Evolutionary conservation across 2,888 invertebrate genomes (phyloP).

Genomic region (Abrostola tripartita): DNA sequence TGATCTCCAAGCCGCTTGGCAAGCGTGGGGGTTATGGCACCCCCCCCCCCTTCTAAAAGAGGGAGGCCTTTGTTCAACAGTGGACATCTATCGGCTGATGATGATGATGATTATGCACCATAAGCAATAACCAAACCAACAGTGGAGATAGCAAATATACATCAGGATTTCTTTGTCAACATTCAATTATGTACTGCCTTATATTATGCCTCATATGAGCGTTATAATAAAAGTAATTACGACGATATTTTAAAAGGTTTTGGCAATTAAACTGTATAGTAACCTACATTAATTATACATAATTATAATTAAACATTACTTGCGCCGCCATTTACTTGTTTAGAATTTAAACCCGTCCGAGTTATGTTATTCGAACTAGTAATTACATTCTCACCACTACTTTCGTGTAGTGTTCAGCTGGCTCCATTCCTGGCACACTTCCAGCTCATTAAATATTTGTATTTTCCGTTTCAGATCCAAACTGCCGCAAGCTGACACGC

Average conservation of each 20-base stretch:
- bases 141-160: not conserved
- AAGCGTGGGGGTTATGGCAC: too few species aligned
- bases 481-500: conserved; percentile 19
- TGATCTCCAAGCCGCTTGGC: too few species aligned
- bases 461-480: conserved; percentile 68
- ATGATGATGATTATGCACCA: too few species aligned
- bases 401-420: conserved; percentile 13
- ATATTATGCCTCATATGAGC: too few species aligned
- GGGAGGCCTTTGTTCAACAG: too few species aligned
- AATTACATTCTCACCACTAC: conserved; percentile 25
- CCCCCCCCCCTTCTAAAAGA: too few species aligned
- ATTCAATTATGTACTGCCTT: too few species aligned
- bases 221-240: conserved; percentile 14
- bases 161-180: not conserved
- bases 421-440: conserved; percentile 24
- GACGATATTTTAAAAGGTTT: conserved; percentile 14
- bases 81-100: too few species aligned
- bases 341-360: conserved; percentile 18
- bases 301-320: conserved; percentile 3
- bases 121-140: too few species aligned
- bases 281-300: conserved; percentile 21
- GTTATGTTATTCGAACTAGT: conserved; percentile 20
- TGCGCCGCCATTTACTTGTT: conserved; percentile 12
- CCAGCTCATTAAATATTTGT: conserved; percentile 41
- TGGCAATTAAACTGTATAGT: conserved; percentile 7